Evolutionary conservation across 2,797 vertebrate genomes (phyloP), one percentile per base, ranked within the genome.

Genomic region (Sebastes flavidus): DNA sequence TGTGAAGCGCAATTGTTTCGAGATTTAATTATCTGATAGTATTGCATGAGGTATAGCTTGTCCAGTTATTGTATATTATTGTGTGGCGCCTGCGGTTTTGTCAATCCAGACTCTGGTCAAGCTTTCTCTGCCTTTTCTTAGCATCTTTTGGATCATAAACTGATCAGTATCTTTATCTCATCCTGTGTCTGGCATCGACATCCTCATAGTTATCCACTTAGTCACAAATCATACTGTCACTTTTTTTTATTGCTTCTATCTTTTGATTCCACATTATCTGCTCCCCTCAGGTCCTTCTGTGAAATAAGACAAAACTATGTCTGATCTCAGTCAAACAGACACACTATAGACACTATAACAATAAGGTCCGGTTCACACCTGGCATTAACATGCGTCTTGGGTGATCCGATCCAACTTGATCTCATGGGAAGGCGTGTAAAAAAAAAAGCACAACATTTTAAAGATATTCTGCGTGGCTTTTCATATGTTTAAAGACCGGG

Each of bases 1-100:
- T 71, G 86, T 84, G 87, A 88, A 84, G 87, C 80, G 76, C 92
- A 88, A 92, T 93, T 93, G 92, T 94, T 92, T 89, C 34, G 81
- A 92, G 95, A 96, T 96, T 94, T 87, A 94, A 96, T 96, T 95
- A 95, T 96, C 90, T 96, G 96, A 96, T 96, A 96, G 49, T 81
- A 94, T 94, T 95, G 94, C 93, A 81, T 79, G 58, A 92, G 81
- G 66, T 76, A 69, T 85, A 63, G 79, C 84, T 89, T 90, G 91
- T 91, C 82, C 90, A 86, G 89, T 94, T 77, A 77, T 82, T 87
- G 63, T 89, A 89, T 88, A 91, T 90, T 79, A n/a, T 32, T 61
- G 80, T 58, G 52, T 38, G 70, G n/a, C 25, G 73, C 69, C 80
- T 72, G 14, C 14, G 24, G 73, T 76, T 80, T 82, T 87, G 85